Evolutionary conservation across 2,113 vertebrate species (phyloP).

Genomic region (Sinosuthora webbiana): DNA sequence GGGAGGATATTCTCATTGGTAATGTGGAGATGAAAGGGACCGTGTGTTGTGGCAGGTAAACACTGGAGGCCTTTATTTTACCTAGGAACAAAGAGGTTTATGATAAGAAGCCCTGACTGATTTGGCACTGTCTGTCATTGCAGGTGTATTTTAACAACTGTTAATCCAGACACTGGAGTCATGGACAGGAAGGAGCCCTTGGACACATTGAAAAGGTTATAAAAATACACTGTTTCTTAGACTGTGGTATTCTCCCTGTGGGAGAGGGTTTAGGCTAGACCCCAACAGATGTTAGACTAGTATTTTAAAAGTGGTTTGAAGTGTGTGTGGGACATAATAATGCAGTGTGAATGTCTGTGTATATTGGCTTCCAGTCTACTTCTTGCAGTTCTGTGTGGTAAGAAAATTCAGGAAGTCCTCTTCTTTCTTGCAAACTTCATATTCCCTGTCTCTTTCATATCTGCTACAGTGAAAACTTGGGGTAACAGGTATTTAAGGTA

Average conservation of each 20-base stretch:
- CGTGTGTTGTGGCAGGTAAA: constrained; percentile 89
- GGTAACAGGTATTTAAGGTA: background rate
- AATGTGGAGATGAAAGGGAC: constrained; percentile 79
- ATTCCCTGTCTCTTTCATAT: background rate
- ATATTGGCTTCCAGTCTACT: background rate
- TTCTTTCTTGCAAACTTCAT: background rate
- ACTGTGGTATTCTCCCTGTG: no score
- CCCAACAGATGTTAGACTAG: background rate
- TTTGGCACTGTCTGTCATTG: background rate
- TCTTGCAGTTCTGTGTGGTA: background rate
- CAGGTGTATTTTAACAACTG: constrained; percentile 91
- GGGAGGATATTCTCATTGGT: constrained; percentile 89
- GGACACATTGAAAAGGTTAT: constrained; percentile 89
- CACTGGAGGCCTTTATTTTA: background rate
- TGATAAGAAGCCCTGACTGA: background rate
- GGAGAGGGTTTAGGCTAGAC: background rate
- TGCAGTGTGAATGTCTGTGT: background rate
- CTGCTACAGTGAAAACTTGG: background rate
- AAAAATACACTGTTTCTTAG: background rate
- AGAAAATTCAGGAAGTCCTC: background rate
- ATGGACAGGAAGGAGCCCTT: constrained; percentile 88
- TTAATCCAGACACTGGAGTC: constrained; percentile 91
- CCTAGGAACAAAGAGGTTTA: background rate
- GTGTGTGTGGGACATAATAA: background rate
- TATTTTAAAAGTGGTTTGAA: background rate